Base-by-base conservation (phyloP, 2,113 vertebrate species). In the Edolisoma coerulescens region DNA sequence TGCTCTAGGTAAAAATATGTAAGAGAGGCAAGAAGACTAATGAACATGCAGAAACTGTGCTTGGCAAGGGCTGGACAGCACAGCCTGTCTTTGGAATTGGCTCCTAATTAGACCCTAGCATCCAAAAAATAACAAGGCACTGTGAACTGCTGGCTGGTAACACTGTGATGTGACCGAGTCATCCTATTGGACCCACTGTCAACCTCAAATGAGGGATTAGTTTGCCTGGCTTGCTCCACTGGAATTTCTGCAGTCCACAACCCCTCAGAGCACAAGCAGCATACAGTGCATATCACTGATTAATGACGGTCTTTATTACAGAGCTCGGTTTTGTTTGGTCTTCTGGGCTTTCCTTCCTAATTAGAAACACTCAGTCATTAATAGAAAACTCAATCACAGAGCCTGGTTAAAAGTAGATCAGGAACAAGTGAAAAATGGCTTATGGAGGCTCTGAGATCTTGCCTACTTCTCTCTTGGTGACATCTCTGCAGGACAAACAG, bases 321-420 rank as follows among this genome's bases (percentile, higher is more conserved):
- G 73, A 92, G 21, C 28, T 88, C 23, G 3, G 49, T 77, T 76
- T 85, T 89, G 35, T 84, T 87, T 81, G 24, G 50, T 64, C 89
- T 89, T 84, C 33, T 59, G 86, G 54, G 89, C 35, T 93, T 90
- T 93, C 56, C 37, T 61, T 89, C 60, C 91, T 90, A 92, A 95
- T 87, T 93, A 91, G 91, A 95, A 95, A 90, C 27, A 68, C 30
- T 81, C 75, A 78, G 69, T 77, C 69, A 90, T 75, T 81, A 95
- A 81, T 35, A 84, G 76, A 84, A 89, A 93, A 67, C 24, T 92
- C 71, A 78, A 7, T 35, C 65, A 63, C 20, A 64, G 23, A 81
- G 17, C 73, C 61, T 64, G 27, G 26, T 47, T 69, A 77, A 68
- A 94, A 81, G 73, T 28, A 24, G 52, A 87, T 75, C 16, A 26